Base-by-base conservation (phyloP, 2,888 invertebrate species). In the Trichacis sp. region DNA sequence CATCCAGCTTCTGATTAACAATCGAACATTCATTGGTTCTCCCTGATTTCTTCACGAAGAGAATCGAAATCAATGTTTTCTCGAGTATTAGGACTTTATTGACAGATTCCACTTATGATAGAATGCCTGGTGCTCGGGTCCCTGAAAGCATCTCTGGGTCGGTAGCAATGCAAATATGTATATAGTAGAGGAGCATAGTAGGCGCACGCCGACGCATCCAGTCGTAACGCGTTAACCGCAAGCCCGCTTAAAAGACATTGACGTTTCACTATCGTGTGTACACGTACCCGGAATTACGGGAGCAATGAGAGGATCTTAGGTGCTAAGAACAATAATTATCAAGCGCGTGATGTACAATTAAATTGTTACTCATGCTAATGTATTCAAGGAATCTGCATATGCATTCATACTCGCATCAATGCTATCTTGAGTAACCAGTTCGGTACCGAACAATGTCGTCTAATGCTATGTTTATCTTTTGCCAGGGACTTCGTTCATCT, bases 271-370 rank as follows among this genome's bases (percentile, higher is more conserved):
- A 52, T 53, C 46, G 59, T 52, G 30, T 20, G 30, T 43, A 43
- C 18, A 50, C n/a, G 19, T 9, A n/a, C 49, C 20, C n/a, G 40
- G 46, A 52, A 48, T 60, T 38, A 45, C 33, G 47, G 29, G 54
- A 11, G 36, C 49, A 33, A 18, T 18, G 12, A 51, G 51, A 49
- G 45, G 46, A 50, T 47, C 47, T 47, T 29, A 53, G 47, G 40
- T 49, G 40, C 58, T 43, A 58, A 52, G 58, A 61, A 66, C 62
- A 58, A 66, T 66, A 58, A 66, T 66, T 51, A 55, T 55, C 29
- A 24, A 12, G 11, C 51, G 15, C 17, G 57, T 54, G 58, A 48
- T 54, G 50, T 60, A 20, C 38, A 52, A 64, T 56, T 60, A 64
- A 48, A 64, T 64, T 55, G 42, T 58, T 50, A 40, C 54, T 45